These are phyloP conservation scores for Itoplectis maculator DNA, from an alignment of 2,888 invertebrate species.

Conservation along the genomic window DNA sequence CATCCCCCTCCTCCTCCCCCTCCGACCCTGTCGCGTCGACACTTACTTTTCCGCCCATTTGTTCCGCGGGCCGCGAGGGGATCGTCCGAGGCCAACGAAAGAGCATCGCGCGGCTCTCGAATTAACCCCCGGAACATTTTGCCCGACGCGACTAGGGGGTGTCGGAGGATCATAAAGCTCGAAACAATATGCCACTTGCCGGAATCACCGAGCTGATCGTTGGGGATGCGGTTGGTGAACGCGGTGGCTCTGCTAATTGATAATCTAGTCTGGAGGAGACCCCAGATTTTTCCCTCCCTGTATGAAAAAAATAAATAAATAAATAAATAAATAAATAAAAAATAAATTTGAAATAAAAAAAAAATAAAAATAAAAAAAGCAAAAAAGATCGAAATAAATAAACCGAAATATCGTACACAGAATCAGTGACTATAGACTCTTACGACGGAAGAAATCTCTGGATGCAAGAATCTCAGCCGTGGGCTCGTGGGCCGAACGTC, in stretches of 20 bases:
- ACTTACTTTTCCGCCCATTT: slow-evolving; percentile 82
- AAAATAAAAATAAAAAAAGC: no score
- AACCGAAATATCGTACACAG: no score
- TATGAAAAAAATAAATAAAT: not conserved
- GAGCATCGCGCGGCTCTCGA: slow-evolving; percentile 37
- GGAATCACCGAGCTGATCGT: slow-evolving; percentile 48
- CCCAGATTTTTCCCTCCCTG: no score
- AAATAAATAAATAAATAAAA: not conserved
- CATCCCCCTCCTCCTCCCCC: no score
- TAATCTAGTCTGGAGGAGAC: no score
- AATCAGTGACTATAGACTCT: no score
- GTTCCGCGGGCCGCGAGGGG: slow-evolving; percentile 68
- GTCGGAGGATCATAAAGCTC: slow-evolving; percentile 56
- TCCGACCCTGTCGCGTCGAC: slow-evolving; percentile 76
- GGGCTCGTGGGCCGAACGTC: not conserved
- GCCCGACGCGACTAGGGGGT: not conserved
- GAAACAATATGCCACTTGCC: slow-evolving; percentile 78
- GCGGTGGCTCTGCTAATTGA: slow-evolving; percentile 18
- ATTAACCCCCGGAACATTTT: slow-evolving; percentile 48
- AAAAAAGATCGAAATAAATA: no score
- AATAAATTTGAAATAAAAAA: no score
- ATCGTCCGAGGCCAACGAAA: slow-evolving; percentile 10
- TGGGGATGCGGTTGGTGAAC: slow-evolving; percentile 58
- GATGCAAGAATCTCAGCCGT: slow-evolving; percentile 30
- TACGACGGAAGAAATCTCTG: slow-evolving; percentile 44